These are phyloP conservation scores for Blastomussa wellsi DNA, from an alignment of 92 coral and sea anemone genomes.

Conservation along the genomic window DNA sequence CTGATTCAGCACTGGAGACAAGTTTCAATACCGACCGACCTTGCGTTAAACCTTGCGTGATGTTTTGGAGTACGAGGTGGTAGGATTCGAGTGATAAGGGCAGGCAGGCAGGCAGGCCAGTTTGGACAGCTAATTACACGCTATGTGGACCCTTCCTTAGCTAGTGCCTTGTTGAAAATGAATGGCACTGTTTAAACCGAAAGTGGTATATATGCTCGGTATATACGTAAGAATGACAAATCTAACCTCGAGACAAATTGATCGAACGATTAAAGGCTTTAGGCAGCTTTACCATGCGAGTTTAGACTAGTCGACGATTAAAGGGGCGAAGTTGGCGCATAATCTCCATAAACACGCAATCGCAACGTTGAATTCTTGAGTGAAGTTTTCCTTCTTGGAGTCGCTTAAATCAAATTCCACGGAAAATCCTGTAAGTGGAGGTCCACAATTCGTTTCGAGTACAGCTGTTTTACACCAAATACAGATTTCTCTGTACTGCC, in stretches of 20 bases:
- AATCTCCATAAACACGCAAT: constrained; percentile 33
- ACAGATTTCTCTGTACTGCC: neutral
- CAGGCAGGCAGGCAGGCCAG: constrained; percentile 7
- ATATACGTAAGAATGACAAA: constrained; percentile 29
- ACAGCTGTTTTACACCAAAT: constrained; percentile 8
- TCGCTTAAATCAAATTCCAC: neutral
- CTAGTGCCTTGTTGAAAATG: neutral
- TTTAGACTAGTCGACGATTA: constrained; percentile 47
- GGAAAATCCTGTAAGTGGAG: neutral
- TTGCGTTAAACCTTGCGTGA: constrained; percentile 32
- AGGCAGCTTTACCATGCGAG: constrained; percentile 39
- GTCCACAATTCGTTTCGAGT: neutral
- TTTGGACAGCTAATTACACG: constrained; percentile 6
- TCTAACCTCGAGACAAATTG: constrained; percentile 12
- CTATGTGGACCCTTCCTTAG: neutral
- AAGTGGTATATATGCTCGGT: too few relatives aligned
- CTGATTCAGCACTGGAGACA: constrained; percentile 15
- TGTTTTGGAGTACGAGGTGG: constrained; percentile 21
- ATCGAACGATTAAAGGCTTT: constrained; percentile 19
- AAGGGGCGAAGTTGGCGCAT: constrained; percentile 7
- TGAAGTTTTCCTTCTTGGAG: constrained; percentile 10
- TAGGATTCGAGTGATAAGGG: neutral
- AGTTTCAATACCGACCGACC: constrained; percentile 18
- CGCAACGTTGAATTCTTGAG: constrained; percentile 5
- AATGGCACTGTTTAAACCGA: constrained; percentile 3